A percentile compares a stretch with the other conserved stretches of the same genome.
Conservation (phyloP, 2,888 invertebrate genomes). For the Nymphalis c-album region DNA sequence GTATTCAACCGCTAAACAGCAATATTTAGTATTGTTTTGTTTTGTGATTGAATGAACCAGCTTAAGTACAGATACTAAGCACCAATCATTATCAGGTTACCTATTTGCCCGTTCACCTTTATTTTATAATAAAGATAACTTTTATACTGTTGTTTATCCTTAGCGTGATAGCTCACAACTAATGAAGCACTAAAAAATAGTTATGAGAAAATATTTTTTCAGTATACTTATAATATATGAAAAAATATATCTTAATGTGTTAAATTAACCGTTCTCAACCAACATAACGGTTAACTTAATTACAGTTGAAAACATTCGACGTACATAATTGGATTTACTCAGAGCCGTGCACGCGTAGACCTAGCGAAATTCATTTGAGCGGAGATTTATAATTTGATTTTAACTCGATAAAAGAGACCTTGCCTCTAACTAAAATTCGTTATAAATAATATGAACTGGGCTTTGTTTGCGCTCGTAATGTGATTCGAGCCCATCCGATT, state of each 20-base stretch:
- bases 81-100: too few species aligned
- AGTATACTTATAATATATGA: not conserved
- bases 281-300: slow-evolving; percentile 36
- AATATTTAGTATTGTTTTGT: too few species aligned
- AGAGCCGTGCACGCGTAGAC: slow-evolving; percentile 26
- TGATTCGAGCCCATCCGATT: slow-evolving; percentile 65
- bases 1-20: too few species aligned
- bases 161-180: too few species aligned
- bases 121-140: too few species aligned
- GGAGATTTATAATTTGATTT: slow-evolving; percentile 70
- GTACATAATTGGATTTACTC: slow-evolving; percentile 32
- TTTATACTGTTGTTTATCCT: too few species aligned
- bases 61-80: too few species aligned
- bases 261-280: slow-evolving; percentile 20
- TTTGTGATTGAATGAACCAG: too few species aligned
- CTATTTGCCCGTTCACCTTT: too few species aligned
- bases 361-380: slow-evolving; percentile 37
- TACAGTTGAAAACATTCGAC: slow-evolving; percentile 38
- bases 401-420: slow-evolving; percentile 63
- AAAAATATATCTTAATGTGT: not conserved
- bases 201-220: not conserved
- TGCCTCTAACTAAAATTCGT: slow-evolving; percentile 61
- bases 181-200: too few species aligned
- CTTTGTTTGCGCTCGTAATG: slow-evolving; percentile 60
- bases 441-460: slow-evolving; percentile 56